Evolutionary conservation across 1,140 invertebrate species (phyloP), one percentile per base, ranked within the genome.

Genomic region (Dufourea novaeangliae): DNA sequence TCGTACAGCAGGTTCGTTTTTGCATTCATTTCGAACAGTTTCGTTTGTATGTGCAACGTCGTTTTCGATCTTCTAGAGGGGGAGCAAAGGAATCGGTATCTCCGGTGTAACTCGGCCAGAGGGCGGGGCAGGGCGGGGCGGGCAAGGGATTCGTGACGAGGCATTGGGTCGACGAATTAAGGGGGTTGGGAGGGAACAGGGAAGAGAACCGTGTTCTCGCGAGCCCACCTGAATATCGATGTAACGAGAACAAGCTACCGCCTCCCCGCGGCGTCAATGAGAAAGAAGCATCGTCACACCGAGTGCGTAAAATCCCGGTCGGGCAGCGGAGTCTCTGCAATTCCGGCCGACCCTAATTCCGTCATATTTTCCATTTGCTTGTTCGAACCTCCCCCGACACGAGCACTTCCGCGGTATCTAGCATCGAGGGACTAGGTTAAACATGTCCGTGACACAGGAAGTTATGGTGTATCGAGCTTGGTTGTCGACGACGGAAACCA

Each of bases 121-220:
- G 46, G 4, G 4, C 25, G 20, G 20, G 41, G 22, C 46, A 22
- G 57, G 39, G 62, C 6, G 46, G 4, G 4, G 25, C 8, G 20
- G 41, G 22, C 46, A 22, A 63, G 39, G 62, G 12, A 68, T 22
- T 74, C 84, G 85, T 86, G 85, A 79, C 70, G 72, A 64, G 32
- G 73, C 84, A 79, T 67, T 61, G 64, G 14, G 52, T 32, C 32
- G 46, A 17, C 20, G 68, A 83, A 86, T 85, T 86, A 84, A 29
- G 41, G 46, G 61, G 12, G n/a, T 6, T n/a, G 8, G 29, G 34
- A 22, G 34, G 34, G 34, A 46, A 66, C n/a, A n/a, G n/a, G n/a
- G n/a, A n/a, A n/a, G n/a, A n/a, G n/a, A n/a, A n/a, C n/a, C n/a
- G 37, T 52, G 54, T 73, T 59, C 63, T 54, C 37, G 25, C 50